phyloP scores from a whole-genome alignment of 1,140 invertebrate genomes.

The Andrena cerasifolii region DNA sequence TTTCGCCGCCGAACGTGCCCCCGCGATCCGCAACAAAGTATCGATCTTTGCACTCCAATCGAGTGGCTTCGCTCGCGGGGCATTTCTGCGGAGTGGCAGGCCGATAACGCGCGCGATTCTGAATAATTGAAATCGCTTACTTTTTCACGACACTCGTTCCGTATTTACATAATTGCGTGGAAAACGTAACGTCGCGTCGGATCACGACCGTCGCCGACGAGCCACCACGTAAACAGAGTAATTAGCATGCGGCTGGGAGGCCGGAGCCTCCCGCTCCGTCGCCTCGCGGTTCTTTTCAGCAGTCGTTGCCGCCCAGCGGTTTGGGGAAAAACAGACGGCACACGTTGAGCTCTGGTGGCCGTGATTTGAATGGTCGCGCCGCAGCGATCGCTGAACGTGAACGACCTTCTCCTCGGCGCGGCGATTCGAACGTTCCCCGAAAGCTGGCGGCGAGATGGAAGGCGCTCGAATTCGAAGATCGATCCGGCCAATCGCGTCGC shows the following conservation, averaged over 20 bases:
- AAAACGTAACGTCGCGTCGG: background rate
- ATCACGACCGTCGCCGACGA: background rate
- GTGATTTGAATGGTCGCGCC: constrained; percentile 15
- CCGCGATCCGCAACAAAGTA: too few relatives aligned
- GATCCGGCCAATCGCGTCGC: constrained; percentile 21
- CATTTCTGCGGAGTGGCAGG: background rate
- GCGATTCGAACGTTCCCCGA: constrained; percentile 28
- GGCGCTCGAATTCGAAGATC: constrained; percentile 24
- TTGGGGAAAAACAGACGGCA: background rate
- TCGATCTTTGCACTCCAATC: background rate
- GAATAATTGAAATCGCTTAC: constrained; percentile 11
- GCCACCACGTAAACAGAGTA: constrained; percentile 5
- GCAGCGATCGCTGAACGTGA: constrained; percentile 48
- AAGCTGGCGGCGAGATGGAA: constrained; percentile 21
- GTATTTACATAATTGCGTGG: constrained; percentile 25
- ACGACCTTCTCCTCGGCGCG: too few relatives aligned
- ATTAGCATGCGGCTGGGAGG: background rate
- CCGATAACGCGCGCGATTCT: background rate
- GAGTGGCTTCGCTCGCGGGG: background rate
- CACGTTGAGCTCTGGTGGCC: background rate
- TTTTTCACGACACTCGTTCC: background rate
- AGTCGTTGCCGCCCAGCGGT: background rate
- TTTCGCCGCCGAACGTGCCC: too few relatives aligned
- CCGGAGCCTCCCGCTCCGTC: too few relatives aligned
- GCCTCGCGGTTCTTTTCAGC: too few relatives aligned